phyloP scores from a whole-genome alignment of 2,797 vertebrate genomes.

The Allobates femoralis region DNA sequence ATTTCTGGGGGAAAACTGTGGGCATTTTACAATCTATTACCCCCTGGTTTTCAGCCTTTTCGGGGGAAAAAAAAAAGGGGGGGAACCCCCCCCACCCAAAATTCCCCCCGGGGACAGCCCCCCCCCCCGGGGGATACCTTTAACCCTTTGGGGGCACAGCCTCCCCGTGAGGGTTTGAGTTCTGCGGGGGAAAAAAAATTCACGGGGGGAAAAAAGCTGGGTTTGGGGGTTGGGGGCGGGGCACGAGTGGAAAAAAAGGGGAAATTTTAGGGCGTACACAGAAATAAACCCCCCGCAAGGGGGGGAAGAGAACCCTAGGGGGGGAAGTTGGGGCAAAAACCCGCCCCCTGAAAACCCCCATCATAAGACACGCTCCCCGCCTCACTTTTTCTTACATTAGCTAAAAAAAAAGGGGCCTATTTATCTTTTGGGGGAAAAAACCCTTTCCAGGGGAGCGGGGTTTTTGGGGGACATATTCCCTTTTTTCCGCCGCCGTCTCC shows the following conservation, averaged over 20 bases:
- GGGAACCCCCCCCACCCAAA: too few relatives aligned
- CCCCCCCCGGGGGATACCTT: too few relatives aligned
- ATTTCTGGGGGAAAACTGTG: too few relatives aligned
- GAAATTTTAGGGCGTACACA: slow-evolving; percentile 52
- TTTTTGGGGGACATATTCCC: not conserved
- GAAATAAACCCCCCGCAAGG: slow-evolving; percentile 46
- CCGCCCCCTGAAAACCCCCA: slow-evolving; percentile 23
- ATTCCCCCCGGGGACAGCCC: too few relatives aligned
- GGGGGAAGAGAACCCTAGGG: slow-evolving; percentile 14
- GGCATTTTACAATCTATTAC: too few relatives aligned
- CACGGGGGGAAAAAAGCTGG: slow-evolving; percentile 13
- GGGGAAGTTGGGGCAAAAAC: slow-evolving; percentile 49
- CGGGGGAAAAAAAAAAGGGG: too few relatives aligned
- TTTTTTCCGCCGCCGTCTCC: too few relatives aligned
- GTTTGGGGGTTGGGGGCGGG: slow-evolving; percentile 35
- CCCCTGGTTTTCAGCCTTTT: too few relatives aligned
- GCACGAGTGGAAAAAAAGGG: slow-evolving; percentile 38
- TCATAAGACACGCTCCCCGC: not conserved
- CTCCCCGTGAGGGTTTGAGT: slow-evolving; percentile 1
- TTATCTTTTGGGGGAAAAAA: not conserved
- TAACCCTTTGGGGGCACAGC: not conserved
- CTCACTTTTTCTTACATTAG: not conserved
- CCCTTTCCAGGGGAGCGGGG: not conserved
- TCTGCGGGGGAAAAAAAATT: slow-evolving; percentile 21
- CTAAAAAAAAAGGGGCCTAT: slow-evolving; percentile 8